phyloP scores from a whole-genome alignment of 2,113 vertebrate species.

The Nettapus auritus region DNA sequence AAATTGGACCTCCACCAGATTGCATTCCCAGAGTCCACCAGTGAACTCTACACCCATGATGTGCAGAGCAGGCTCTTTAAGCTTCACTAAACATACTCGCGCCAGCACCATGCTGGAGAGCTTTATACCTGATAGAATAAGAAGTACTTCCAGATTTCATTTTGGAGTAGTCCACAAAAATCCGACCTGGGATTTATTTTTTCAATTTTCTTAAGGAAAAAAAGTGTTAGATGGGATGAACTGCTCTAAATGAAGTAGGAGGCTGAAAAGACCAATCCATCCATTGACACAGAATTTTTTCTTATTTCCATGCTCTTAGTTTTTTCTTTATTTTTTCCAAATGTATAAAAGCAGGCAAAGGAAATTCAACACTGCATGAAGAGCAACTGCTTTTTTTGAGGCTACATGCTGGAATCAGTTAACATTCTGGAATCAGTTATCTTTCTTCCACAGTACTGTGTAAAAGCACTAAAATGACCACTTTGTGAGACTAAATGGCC shows the following conservation, averaged over 20 bases:
- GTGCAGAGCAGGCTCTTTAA: neutral
- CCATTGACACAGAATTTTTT: slow-evolving; percentile 12
- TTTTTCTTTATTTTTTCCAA: slow-evolving; percentile 38
- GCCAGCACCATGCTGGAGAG: neutral
- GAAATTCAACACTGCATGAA: neutral
- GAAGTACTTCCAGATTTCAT: slow-evolving; percentile 26
- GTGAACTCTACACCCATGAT: neutral
- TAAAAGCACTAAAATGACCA: neutral
- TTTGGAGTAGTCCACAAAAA: neutral
- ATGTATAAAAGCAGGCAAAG: slow-evolving; percentile 39
- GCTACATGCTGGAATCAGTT: neutral
- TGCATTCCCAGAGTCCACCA: neutral
- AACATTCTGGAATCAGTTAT: neutral
- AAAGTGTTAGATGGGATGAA: neutral
- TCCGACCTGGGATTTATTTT: neutral
- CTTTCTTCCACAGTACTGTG: neutral
- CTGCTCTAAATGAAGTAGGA: neutral
- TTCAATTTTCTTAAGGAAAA: neutral
- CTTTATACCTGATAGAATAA: neutral
- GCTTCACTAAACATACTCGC: neutral
- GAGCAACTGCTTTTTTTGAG: neutral
- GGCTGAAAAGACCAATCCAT: neutral
- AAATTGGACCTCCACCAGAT: neutral
- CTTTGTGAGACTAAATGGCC: neutral
- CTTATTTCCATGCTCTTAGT: slow-evolving; percentile 34